These are phyloP conservation scores for Ormyrus rosae DNA, from an alignment of 2,888 invertebrate genomes.

Conservation along the genomic window DNA sequence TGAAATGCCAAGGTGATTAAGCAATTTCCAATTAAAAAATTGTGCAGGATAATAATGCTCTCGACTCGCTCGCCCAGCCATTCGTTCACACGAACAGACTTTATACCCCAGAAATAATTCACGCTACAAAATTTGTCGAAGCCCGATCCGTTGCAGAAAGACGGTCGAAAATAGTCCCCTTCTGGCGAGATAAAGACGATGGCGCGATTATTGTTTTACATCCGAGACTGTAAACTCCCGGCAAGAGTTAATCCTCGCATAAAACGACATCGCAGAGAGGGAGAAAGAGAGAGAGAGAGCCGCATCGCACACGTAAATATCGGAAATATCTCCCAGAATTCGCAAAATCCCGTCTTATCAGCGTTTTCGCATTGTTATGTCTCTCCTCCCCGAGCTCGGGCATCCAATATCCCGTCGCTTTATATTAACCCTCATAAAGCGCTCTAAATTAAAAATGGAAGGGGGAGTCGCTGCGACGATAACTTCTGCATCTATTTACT, in stretches of 20 bases:
- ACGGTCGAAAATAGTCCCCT: constrained; percentile 1
- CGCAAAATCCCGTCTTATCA: constrained; percentile 60
- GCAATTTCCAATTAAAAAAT: too few species aligned
- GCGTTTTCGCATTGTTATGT: constrained; percentile 63
- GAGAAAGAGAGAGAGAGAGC: not conserved
- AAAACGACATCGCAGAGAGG: constrained; percentile 22
- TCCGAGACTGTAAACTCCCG: constrained; percentile 29
- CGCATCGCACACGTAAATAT: constrained; percentile 43
- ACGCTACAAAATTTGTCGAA: too few species aligned
- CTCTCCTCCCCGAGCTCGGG: constrained; percentile 54
- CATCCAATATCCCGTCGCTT: constrained; percentile 63
- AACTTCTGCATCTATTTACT: not conserved
- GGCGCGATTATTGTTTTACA: constrained; percentile 39
- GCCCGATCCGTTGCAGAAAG: too few species aligned
- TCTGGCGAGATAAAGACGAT: constrained; percentile 8
- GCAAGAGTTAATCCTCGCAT: constrained; percentile 37
- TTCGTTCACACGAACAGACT: too few species aligned
- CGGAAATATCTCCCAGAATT: constrained; percentile 61
- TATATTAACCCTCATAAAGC: constrained; percentile 45
- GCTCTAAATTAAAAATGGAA: constrained; percentile 37
- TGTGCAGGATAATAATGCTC: too few species aligned
- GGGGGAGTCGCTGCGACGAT: not conserved
- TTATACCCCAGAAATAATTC: too few species aligned
- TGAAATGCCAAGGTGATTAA: too few species aligned
- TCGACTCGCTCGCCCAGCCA: too few species aligned